Percentiles rank a stretch among this genome's conserved stretches.
Evolutionary conservation across 1,140 invertebrate genomes (phyloP).

Genomic region (Aricia agestis): DNA sequence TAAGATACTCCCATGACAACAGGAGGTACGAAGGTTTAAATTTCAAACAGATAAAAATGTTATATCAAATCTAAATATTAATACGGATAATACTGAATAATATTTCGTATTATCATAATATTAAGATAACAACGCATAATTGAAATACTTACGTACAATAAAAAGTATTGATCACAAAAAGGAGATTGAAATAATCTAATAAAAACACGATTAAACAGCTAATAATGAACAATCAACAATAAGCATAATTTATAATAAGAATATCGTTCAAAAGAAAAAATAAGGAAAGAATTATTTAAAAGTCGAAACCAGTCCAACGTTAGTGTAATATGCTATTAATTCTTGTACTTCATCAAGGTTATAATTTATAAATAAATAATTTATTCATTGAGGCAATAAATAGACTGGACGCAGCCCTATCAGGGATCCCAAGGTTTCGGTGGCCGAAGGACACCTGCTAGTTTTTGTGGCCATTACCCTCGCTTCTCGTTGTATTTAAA

Average conservation of each 20-base stretch:
- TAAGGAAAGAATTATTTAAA: not conserved
- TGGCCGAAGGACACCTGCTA: constrained; percentile 5
- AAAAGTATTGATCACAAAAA: too few species aligned
- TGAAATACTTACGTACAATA: too few species aligned
- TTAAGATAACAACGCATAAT: too few species aligned
- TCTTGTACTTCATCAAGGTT: constrained; percentile 2
- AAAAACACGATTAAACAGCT: not conserved
- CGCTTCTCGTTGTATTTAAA: not conserved
- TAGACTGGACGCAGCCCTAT: not conserved
- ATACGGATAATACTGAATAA: too few species aligned
- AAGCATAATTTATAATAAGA: not conserved
- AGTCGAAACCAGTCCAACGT: not conserved
- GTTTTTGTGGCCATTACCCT: constrained; percentile 10
- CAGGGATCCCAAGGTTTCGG: not conserved
- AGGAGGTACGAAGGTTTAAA: not conserved
- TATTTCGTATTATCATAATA: too few species aligned
- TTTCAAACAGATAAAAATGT: not conserved
- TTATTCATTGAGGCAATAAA: not conserved
- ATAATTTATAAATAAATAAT: not conserved
- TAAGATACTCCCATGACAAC: not conserved
- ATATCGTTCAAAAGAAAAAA: not conserved
- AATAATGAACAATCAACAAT: not conserved
- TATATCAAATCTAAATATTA: not conserved
- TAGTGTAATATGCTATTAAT: not conserved
- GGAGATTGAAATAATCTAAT: not conserved